Percentiles rank a stretch among this genome's conserved stretches.
Conservation (phyloP, 2,888 invertebrate genomes). For the Hanleya hanleyi region DNA sequence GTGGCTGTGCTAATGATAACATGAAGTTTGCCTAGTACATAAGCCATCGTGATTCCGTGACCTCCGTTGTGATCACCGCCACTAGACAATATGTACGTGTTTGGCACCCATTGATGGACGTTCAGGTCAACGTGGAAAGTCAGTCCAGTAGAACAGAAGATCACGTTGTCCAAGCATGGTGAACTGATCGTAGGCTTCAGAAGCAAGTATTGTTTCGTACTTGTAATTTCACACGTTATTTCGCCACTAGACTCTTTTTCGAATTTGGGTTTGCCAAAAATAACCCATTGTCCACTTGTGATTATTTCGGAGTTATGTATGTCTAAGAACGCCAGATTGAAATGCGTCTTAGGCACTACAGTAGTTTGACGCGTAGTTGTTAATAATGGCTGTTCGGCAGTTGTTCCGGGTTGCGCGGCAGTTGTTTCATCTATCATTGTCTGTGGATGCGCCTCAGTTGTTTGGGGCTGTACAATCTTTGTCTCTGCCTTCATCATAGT, state of each 20-base stretch:
- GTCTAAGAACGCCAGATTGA: too few relatives aligned
- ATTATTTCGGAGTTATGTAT: too few relatives aligned
- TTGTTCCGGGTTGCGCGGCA: too few relatives aligned
- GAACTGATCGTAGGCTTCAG: neutral
- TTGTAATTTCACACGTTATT: neutral
- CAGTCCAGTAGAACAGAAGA: constrained; percentile 34
- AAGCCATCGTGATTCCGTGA: constrained; percentile 35
- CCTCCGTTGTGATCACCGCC: constrained; percentile 24
- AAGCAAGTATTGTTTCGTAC: neutral
- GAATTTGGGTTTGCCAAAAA: neutral
- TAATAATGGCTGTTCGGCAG: too few relatives aligned
- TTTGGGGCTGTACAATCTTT: too few relatives aligned
- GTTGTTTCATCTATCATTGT: too few relatives aligned
- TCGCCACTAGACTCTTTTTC: neutral
- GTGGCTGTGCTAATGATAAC: constrained; percentile 29
- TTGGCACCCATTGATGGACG: constrained; percentile 25
- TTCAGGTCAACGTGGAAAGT: constrained; percentile 38
- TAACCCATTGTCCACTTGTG: neutral
- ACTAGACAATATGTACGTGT: constrained; percentile 35
- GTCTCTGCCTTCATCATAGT: too few relatives aligned
- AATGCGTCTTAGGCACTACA: too few relatives aligned
- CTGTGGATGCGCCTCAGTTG: too few relatives aligned
- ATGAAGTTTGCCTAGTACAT: constrained; percentile 24
- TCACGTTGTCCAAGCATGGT: constrained; percentile 33
- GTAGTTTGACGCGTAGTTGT: too few relatives aligned